Evolutionary conservation across 1,140 invertebrate genomes (phyloP).

Genomic region (Drosophila azteca): DNA sequence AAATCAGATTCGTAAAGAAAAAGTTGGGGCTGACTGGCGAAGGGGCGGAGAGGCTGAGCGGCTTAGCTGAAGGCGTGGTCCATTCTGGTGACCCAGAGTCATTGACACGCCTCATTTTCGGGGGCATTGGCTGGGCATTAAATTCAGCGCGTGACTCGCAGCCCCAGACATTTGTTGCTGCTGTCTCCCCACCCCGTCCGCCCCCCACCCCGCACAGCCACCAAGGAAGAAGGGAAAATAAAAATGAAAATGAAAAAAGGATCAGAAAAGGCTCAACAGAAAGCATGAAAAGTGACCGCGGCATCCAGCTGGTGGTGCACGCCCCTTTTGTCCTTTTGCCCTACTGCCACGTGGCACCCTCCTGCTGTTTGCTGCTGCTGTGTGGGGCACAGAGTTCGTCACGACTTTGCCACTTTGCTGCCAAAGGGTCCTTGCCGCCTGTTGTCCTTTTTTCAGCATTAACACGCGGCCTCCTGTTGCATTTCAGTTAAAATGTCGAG

Average conservation of each 20-base stretch:
- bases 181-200: too few species aligned
- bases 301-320: slow-evolving; percentile 33
- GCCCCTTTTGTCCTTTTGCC: not conserved
- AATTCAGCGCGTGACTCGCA: slow-evolving; percentile 40
- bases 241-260: slow-evolving; percentile 17
- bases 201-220: not conserved
- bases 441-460: slow-evolving; percentile 63
- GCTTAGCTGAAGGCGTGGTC: too few species aligned
- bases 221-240: slow-evolving; percentile 15
- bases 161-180: slow-evolving; percentile 36
- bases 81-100: slow-evolving; percentile 49
- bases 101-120: slow-evolving; percentile 63
- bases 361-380: not conserved
- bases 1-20: slow-evolving; percentile 17
- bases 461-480: slow-evolving; percentile 69
- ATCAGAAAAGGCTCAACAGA: slow-evolving; percentile 54
- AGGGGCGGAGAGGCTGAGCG: too few species aligned
- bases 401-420: slow-evolving; percentile 57
- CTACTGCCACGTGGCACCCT: not conserved
- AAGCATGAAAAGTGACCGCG: slow-evolving; percentile 62
- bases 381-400: slow-evolving; percentile 51
- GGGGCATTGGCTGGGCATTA: slow-evolving; percentile 58
- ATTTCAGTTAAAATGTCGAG: slow-evolving; percentile 55
- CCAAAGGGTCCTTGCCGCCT: slow-evolving; percentile 38
- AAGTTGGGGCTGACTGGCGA: too few species aligned